These are phyloP conservation scores for Brachionus paranguensis DNA, from an alignment of 1,140 invertebrate genomes.

Conservation along the genomic window DNA sequence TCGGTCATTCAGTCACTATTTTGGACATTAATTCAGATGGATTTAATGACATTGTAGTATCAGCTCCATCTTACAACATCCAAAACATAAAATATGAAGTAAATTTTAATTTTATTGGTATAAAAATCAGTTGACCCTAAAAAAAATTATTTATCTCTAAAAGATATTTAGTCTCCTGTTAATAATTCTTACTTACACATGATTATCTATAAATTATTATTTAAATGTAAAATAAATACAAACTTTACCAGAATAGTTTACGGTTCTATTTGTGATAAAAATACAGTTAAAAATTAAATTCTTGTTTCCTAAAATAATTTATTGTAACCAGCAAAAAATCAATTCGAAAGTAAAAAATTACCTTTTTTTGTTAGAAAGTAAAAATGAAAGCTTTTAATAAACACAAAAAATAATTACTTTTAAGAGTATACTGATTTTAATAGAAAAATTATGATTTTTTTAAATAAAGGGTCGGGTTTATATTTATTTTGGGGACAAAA, in stretches of 20 bases:
- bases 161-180: too few relatives aligned
- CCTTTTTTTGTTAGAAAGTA: not conserved
- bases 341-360: too few relatives aligned
- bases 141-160: too few relatives aligned
- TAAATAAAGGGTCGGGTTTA: constrained; percentile 42
- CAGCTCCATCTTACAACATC: constrained; percentile 42
- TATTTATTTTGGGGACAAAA: constrained; percentile 42
- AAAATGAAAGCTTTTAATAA: not conserved
- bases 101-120: not conserved
- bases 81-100: constrained; percentile 25
- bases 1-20: constrained; percentile 40
- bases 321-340: too few relatives aligned
- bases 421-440: not conserved
- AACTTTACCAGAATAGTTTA: too few relatives aligned
- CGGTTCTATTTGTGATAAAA: too few relatives aligned
- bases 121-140: not conserved
- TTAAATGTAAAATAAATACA: too few relatives aligned
- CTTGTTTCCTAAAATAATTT: too few relatives aligned
- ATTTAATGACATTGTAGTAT: constrained; percentile 46
- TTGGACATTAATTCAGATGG: constrained; percentile 47
- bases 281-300: too few relatives aligned
- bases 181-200: too few relatives aligned
- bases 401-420: too few relatives aligned
- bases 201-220: too few relatives aligned
- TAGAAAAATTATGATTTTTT: not conserved